phyloP scores from a whole-genome alignment of 2,113 vertebrate species.

The Nannobrachium achirus region DNA sequence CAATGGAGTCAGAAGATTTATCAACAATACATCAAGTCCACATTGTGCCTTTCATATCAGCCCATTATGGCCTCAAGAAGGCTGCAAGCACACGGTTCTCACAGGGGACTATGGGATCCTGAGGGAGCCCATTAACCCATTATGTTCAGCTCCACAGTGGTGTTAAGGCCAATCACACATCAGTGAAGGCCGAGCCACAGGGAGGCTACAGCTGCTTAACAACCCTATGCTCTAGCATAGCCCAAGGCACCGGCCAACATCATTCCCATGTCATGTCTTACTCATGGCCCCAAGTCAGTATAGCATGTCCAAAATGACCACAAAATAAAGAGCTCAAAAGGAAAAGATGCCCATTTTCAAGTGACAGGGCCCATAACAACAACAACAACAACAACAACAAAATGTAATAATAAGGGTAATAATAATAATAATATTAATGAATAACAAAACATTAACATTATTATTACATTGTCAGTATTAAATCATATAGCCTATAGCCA shows the following conservation, averaged over 20 bases:
- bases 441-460: too few relatives aligned
- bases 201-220: conserved; percentile 53
- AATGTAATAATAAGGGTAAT: too few relatives aligned
- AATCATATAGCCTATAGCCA: background rate
- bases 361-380: too few relatives aligned
- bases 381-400: too few relatives aligned
- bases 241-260: conserved; percentile 31
- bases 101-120: conserved; percentile 45
- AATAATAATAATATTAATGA: too few relatives aligned
- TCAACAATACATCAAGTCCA: conserved; percentile 38
- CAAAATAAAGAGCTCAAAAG: conserved; percentile 3
- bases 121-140: conserved; percentile 69
- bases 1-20: background rate
- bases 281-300: conserved; percentile 32
- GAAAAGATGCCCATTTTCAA: background rate
- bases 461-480: background rate
- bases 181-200: conserved; percentile 43
- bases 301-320: background rate
- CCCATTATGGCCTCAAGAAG: conserved; percentile 22
- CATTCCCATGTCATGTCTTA: conserved; percentile 42
- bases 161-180: conserved; percentile 55
- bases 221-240: background rate
- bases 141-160: conserved; percentile 58
- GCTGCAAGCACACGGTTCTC: conserved; percentile 40
- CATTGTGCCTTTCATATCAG: conserved; percentile 10